phyloP scores from a whole-genome alignment of 1,140 invertebrate genomes.

The Hycleus cichorii region DNA sequence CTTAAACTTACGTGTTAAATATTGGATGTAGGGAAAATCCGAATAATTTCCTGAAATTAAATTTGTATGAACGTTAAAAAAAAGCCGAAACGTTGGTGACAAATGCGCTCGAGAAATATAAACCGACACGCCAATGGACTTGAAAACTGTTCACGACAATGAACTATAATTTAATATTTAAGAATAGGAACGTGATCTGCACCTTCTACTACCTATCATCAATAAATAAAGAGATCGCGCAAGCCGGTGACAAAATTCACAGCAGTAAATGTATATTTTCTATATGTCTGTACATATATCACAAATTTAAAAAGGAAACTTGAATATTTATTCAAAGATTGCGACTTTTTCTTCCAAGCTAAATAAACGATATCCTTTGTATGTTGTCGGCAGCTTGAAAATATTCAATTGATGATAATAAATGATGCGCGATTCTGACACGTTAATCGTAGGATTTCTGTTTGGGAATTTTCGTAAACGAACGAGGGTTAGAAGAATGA shows the following conservation, averaged over 20 bases:
- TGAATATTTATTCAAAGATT: constrained; percentile 14
- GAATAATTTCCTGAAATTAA: constrained; percentile 55
- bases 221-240: constrained; percentile 15
- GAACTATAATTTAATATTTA: constrained; percentile 12
- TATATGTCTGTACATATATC: constrained; percentile 9
- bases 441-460: constrained; percentile 14
- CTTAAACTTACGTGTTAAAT: constrained; percentile 56
- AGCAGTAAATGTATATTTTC: not conserved
- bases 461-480: not conserved
- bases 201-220: constrained; percentile 5
- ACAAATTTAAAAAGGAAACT: constrained; percentile 11
- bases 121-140: constrained; percentile 3
- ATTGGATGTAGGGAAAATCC: constrained; percentile 58
- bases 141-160: constrained; percentile 2
- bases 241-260: constrained; percentile 9
- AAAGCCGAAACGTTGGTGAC: too few relatives aligned
- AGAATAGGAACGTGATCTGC: constrained; percentile 2
- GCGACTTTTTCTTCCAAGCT: constrained; percentile 10
- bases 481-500: not conserved
- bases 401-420: constrained; percentile 18
- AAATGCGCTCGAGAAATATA: constrained; percentile 6
- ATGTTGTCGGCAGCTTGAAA: constrained; percentile 5
- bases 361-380: constrained; percentile 11
- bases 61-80: not conserved
- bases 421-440: constrained; percentile 17